Conservation (phyloP, 2,797 vertebrate species). For the Acestrorhynchus altus region DNA sequence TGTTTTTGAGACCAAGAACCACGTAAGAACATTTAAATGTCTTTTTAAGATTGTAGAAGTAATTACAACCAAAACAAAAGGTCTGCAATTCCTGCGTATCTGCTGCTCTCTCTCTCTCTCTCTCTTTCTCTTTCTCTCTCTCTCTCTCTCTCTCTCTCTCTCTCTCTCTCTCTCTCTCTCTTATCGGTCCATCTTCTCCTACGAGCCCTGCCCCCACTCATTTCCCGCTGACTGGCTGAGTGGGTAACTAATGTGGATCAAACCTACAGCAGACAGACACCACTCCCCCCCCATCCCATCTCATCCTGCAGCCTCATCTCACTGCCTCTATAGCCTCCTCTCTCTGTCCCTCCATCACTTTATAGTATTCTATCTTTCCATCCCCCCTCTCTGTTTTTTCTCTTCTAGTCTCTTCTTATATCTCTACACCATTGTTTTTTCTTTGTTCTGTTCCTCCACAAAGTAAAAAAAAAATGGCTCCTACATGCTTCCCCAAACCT, state of each 20-base stretch:
- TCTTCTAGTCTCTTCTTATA: constrained; percentile 3
- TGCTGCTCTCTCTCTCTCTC: neutral
- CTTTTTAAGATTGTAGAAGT: neutral
- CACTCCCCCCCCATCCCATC: constrained; percentile 47
- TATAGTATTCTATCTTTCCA: constrained; percentile 17
- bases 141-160: constrained; percentile 14
- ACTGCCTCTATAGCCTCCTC: constrained; percentile 36
- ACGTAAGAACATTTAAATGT: neutral
- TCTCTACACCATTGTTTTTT: neutral
- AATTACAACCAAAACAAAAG: neutral
- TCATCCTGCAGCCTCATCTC: constrained; percentile 51
- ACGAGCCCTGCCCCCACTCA: constrained; percentile 58
- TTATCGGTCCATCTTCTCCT: constrained; percentile 34
- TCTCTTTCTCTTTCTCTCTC: neutral
- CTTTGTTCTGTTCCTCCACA: neutral
- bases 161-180: constrained; percentile 17
- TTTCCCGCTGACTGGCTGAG: constrained; percentile 49
- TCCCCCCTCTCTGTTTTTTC: constrained; percentile 14
- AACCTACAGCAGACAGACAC: constrained; percentile 61
- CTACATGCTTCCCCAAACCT: neutral
- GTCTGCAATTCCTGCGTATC: neutral
- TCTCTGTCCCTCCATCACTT: constrained; percentile 40
- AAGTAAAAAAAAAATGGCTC: neutral
- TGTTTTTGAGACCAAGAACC: neutral
- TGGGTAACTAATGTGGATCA: constrained; percentile 61